Percentiles rank a stretch among this genome's conserved stretches.
phyloP scores from a whole-genome alignment of 2,888 invertebrate species.

The Hesperia comma region DNA sequence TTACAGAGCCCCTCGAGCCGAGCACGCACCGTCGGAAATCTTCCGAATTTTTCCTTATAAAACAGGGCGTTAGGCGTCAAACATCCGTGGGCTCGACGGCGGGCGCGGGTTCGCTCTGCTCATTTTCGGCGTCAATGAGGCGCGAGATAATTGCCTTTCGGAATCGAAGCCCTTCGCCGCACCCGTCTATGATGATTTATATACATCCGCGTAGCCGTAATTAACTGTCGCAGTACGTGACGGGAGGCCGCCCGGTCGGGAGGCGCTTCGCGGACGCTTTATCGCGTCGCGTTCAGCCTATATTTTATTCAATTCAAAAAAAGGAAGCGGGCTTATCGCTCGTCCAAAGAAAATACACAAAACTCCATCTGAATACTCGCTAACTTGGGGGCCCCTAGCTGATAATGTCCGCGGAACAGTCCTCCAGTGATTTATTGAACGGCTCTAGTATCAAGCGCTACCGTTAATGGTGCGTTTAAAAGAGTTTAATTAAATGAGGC shows the following conservation, averaged over 20 bases:
- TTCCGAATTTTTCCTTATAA: conserved; percentile 72
- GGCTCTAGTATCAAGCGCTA: conserved; percentile 57
- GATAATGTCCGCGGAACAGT: conserved; percentile 71
- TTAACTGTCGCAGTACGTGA: conserved; percentile 83
- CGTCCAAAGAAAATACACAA: conserved; percentile 76
- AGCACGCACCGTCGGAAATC: conserved; percentile 70
- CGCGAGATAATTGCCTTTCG: conserved; percentile 81
- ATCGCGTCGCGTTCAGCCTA: conserved; percentile 72
- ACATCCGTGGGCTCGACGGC: conserved; percentile 63
- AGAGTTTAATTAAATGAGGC: conserved; percentile 25
- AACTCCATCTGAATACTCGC: conserved; percentile 78
- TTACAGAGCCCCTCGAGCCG: conserved; percentile 71
- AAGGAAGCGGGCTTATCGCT: conserved; percentile 75
- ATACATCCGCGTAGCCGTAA: conserved; percentile 83
- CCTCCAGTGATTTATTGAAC: conserved; percentile 67
- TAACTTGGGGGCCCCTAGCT: conserved; percentile 66
- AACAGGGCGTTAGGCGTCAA: conserved; percentile 63
- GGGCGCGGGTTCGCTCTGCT: conserved; percentile 60
- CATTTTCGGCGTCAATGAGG: conserved; percentile 80
- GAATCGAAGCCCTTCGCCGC: conserved; percentile 77
- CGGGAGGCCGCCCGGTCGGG: conserved; percentile 56
- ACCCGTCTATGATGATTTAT: conserved; percentile 82
- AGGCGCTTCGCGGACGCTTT: conserved; percentile 71
- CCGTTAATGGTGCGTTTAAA: conserved; percentile 19
- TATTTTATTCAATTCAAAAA: conserved; percentile 76